These are phyloP conservation scores for Cryptomyrus ogoouensis DNA, from an alignment of 2,113 vertebrate genomes.

Conservation along the genomic window DNA sequence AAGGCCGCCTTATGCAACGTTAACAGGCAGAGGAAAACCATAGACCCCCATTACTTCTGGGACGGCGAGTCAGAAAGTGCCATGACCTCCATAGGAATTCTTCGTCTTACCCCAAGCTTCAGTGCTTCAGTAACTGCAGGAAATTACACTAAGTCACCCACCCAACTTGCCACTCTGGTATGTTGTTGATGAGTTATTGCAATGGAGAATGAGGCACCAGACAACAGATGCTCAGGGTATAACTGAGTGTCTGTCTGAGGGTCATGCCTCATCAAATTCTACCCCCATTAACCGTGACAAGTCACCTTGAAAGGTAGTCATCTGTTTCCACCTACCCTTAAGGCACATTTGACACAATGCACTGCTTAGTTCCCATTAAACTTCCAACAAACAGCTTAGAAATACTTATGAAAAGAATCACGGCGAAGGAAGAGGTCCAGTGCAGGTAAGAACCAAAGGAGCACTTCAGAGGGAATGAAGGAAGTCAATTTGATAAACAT, in stretches of 20 bases:
- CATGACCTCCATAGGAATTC: background rate
- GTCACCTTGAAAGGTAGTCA: background rate
- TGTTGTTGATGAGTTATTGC: background rate
- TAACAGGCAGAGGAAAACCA: background rate
- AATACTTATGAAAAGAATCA: background rate
- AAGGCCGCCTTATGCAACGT: background rate
- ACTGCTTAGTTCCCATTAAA: background rate
- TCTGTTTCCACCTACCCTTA: background rate
- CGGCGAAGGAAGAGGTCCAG: background rate
- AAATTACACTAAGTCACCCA: background rate
- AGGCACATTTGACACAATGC: background rate
- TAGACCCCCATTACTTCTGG: background rate
- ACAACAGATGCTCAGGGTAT: background rate
- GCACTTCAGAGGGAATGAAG: background rate
- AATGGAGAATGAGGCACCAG: background rate
- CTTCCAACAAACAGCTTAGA: background rate
- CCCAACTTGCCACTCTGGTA: background rate
- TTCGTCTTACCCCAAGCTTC: background rate
- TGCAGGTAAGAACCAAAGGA: background rate
- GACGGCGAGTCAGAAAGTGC: background rate
- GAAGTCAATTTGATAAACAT: background rate
- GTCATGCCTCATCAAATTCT: background rate
- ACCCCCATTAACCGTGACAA: background rate
- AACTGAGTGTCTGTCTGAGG: slow-evolving; percentile 6
- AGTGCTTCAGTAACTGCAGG: background rate